phyloP scores from a whole-genome alignment of 2,888 invertebrate genomes.

The Tachina lurida region DNA sequence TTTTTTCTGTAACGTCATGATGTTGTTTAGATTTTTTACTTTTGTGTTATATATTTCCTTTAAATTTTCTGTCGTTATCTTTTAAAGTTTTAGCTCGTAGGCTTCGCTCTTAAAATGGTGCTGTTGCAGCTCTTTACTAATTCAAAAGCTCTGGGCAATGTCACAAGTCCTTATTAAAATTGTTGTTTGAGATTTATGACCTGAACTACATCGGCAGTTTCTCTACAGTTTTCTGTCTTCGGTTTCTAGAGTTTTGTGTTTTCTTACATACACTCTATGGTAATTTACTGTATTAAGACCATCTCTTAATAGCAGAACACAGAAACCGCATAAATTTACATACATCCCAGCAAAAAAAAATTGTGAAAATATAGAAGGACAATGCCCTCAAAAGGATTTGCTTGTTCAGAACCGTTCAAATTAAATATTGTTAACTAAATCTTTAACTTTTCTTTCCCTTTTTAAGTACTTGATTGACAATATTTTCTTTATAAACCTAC shows the following conservation, averaged over 20 bases:
- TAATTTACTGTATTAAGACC: conserved; percentile 62
- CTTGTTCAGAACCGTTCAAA: too few species aligned
- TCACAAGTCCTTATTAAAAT: conserved; percentile 65
- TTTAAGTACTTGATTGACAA: too few species aligned
- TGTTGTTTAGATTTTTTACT: conserved; percentile 9
- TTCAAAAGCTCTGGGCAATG: conserved; percentile 65
- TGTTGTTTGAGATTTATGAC: conserved; percentile 66
- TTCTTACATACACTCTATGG: conserved; percentile 44
- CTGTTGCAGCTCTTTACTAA: conserved; percentile 57
- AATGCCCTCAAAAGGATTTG: too few species aligned
- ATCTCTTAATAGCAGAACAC: conserved; percentile 48
- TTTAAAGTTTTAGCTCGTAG: conserved; percentile 17
- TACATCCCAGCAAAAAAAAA: not conserved
- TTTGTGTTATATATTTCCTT: conserved; percentile 31
- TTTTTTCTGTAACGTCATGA: conserved; percentile 15
- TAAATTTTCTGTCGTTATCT: conserved; percentile 43
- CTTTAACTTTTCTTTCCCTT: not conserved
- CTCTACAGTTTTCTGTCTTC: conserved; percentile 9
- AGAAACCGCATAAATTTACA: conserved; percentile 20
- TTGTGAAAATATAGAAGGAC: too few species aligned
- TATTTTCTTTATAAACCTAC: too few species aligned
- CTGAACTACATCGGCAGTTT: conserved; percentile 53
- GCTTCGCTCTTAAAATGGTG: conserved; percentile 37
- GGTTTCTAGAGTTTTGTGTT: not conserved
- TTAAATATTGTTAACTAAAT: not conserved